These are phyloP conservation scores for Boulengeromyrus knoepffleri DNA, from an alignment of 2,113 vertebrate genomes.

Conservation along the genomic window DNA sequence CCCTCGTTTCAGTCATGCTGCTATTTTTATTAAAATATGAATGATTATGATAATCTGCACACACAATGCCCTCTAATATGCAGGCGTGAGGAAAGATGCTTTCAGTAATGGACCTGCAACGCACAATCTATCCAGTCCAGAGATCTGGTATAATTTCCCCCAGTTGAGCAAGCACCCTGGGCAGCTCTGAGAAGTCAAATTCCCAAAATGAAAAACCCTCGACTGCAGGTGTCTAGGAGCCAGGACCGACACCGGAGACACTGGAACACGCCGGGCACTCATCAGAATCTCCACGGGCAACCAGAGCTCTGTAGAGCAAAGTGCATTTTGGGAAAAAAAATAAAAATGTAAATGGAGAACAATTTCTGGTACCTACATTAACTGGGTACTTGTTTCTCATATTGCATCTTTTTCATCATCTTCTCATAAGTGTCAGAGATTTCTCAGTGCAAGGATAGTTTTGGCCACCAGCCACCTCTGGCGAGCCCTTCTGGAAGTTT, in stretches of 20 bases:
- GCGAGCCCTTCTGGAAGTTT: not conserved
- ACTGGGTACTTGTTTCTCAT: not conserved
- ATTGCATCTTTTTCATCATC: not conserved
- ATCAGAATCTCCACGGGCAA: not conserved
- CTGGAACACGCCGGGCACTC: not conserved
- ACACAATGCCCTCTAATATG: not conserved
- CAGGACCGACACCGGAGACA: not conserved
- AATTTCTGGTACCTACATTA: not conserved
- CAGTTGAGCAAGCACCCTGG: not conserved
- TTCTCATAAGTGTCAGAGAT: slow-evolving; percentile 1
- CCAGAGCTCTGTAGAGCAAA: not conserved
- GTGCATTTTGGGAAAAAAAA: not conserved
- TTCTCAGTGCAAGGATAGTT: not conserved
- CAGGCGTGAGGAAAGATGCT: not conserved
- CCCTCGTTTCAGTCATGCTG: not conserved
- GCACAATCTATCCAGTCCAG: not conserved
- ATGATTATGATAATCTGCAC: not conserved
- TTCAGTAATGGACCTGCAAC: not conserved
- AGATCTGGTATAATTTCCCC: not conserved
- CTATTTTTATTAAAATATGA: not conserved
- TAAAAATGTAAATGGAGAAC: not conserved
- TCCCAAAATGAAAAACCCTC: not conserved
- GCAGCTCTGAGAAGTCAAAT: not conserved
- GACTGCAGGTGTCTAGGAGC: not conserved
- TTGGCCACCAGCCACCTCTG: not conserved